These are phyloP conservation scores for Balanococcus diminutus DNA, from an alignment of 2,888 invertebrate genomes.

Conservation along the genomic window DNA sequence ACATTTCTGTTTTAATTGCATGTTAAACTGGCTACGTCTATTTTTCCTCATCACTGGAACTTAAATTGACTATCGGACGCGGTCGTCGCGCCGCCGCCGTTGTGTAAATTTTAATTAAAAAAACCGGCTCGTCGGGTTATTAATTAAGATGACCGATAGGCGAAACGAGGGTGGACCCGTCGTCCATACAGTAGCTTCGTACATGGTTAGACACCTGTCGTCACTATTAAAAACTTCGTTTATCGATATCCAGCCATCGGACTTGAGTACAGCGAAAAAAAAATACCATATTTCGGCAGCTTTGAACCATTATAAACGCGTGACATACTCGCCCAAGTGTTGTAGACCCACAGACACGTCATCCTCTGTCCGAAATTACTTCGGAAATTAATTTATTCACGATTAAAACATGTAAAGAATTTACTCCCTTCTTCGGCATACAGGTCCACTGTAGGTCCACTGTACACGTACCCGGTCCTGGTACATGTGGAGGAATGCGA, in stretches of 20 bases:
- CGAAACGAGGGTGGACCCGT: constrained; percentile 30
- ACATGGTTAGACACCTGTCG: constrained; percentile 46
- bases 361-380: neutral
- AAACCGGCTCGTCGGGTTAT: constrained; percentile 48
- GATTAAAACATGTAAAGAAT: constrained; percentile 26
- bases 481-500: neutral
- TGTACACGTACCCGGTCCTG: neutral
- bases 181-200: constrained; percentile 28
- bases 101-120: constrained; percentile 41
- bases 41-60: constrained; percentile 33
- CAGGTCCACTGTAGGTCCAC: no score
- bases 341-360: neutral
- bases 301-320: constrained; percentile 9
- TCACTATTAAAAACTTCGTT: constrained; percentile 17
- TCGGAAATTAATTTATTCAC: neutral
- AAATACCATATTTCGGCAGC: neutral
- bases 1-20: constrained; percentile 25
- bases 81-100: neutral
- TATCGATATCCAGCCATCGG: constrained; percentile 2
- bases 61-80: constrained; percentile 32
- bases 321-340: neutral
- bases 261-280: neutral
- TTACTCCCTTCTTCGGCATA: neutral
- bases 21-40: neutral
- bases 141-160: constrained; percentile 50